Evolutionary conservation across 2,888 invertebrate species (phyloP).

Genomic region (Dryadula phaetusa): DNA sequence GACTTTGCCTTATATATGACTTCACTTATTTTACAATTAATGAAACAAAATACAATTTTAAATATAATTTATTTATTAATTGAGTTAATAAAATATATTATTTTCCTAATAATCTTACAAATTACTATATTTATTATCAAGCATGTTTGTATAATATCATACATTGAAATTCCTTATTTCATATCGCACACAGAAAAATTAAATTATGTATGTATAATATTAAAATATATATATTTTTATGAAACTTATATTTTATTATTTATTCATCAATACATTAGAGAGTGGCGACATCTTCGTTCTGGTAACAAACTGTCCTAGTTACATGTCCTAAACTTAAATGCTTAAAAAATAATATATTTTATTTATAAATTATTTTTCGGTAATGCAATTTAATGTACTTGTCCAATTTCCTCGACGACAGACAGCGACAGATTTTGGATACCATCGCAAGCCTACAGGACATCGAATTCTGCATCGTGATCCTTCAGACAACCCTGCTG

Average conservation of each 20-base stretch:
- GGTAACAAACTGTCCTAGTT: too few relatives aligned
- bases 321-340: background rate
- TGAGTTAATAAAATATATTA: background rate
- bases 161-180: too few relatives aligned
- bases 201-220: too few relatives aligned
- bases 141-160: too few relatives aligned
- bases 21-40: too few relatives aligned
- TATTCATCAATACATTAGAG: too few relatives aligned
- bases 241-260: too few relatives aligned
- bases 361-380: conserved; percentile 42
- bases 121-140: too few relatives aligned
- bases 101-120: background rate
- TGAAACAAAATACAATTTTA: conserved; percentile 1
- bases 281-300: too few relatives aligned
- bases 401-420: conserved; percentile 73
- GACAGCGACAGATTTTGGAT: conserved; percentile 54
- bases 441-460: conserved; percentile 61
- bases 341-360: background rate
- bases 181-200: too few relatives aligned
- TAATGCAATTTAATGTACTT: conserved; percentile 57
- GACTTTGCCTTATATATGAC: too few relatives aligned
- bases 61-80: background rate
- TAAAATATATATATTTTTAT: too few relatives aligned
- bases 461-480: conserved; percentile 70
- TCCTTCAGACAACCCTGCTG: conserved; percentile 63